A percentile compares a stretch with the other conserved stretches of the same genome.
Conservation (phyloP, 2,113 vertebrate genomes). For the Crotalus horridus region DNA sequence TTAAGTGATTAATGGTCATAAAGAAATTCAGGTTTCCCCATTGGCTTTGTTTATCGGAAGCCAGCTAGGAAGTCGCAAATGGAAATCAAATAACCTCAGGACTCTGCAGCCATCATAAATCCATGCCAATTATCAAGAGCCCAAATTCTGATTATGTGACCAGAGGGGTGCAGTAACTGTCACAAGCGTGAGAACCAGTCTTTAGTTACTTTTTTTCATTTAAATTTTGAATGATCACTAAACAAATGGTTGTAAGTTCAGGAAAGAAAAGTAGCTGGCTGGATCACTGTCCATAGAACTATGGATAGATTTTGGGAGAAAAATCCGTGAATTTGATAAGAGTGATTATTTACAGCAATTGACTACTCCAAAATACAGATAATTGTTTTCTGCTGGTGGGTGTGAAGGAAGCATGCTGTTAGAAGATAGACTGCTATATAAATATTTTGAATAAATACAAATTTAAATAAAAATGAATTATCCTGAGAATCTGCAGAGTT, state of each 20-base stretch:
- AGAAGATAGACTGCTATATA: slow-evolving; percentile 2
- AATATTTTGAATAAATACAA: neutral
- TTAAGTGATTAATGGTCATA: neutral
- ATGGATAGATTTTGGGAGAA: neutral
- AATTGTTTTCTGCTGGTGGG: neutral
- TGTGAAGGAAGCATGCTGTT: neutral
- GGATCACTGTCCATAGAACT: neutral
- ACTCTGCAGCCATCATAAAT: neutral
- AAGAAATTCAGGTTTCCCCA: neutral
- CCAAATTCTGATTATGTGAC: neutral
- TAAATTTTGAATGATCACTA: neutral
- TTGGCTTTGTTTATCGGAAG: neutral
- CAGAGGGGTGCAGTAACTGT: neutral
- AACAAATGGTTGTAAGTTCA: neutral
- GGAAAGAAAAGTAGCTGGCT: neutral
- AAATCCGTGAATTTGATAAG: neutral
- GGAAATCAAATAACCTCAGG: neutral
- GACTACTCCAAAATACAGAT: neutral
- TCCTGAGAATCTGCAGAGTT: neutral
- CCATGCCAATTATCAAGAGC: neutral
- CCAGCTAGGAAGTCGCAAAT: neutral
- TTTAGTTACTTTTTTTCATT: neutral
- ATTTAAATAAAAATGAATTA: neutral
- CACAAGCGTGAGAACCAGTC: neutral
- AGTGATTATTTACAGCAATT: neutral